Evolutionary conservation across 2,113 vertebrate genomes (phyloP).

Genomic region (Oceanodroma tethys): DNA sequence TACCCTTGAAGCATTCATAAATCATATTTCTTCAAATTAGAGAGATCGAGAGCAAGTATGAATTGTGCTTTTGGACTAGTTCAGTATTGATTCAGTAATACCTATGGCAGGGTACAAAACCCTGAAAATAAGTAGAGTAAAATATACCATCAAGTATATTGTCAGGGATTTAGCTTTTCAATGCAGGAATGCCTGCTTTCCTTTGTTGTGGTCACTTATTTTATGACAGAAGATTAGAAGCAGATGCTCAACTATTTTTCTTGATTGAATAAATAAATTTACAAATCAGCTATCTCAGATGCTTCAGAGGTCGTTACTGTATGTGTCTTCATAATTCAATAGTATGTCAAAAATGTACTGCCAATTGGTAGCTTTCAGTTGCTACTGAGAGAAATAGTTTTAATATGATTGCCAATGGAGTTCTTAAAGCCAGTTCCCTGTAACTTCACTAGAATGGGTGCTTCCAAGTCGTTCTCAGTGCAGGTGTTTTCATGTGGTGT

Average conservation of each 20-base stretch:
- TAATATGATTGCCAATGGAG: background rate
- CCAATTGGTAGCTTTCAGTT: background rate
- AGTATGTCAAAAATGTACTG: background rate
- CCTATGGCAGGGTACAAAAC: background rate
- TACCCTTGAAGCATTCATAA: background rate
- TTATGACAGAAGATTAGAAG: background rate
- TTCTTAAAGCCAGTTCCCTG: background rate
- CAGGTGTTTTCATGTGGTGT: background rate
- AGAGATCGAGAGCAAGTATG: background rate
- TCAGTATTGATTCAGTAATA: background rate
- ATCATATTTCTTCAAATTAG: background rate
- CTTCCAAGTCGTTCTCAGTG: background rate
- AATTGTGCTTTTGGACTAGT: background rate
- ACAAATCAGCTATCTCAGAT: background rate
- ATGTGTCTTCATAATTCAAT: background rate
- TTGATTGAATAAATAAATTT: background rate
- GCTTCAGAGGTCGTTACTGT: background rate
- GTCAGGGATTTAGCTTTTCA: background rate
- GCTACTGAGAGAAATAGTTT: background rate
- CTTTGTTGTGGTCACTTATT: background rate
- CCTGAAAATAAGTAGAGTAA: background rate
- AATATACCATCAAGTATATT: background rate
- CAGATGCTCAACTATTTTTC: background rate
- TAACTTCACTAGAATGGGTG: background rate
- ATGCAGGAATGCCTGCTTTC: background rate